Conservation (phyloP, 2,113 vertebrate genomes). For the Microtus richardsoni region DNA sequence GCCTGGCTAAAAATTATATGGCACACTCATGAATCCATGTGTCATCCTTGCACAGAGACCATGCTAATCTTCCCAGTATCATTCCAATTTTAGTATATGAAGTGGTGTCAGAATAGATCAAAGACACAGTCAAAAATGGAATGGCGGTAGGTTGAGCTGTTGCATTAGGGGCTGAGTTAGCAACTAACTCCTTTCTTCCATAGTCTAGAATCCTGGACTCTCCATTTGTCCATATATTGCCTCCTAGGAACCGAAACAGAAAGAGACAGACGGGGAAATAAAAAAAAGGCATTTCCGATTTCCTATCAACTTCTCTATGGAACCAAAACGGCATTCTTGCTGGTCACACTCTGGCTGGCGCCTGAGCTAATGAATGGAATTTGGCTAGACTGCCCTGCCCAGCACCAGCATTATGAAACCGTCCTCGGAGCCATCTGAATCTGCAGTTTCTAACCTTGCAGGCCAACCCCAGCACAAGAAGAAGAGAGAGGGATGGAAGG, state of each 20-base stretch:
- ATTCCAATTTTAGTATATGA: neutral
- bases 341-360: constrained; percentile 74
- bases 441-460: constrained; percentile 70
- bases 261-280: neutral
- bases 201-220: constrained; percentile 21
- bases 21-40: neutral
- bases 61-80: neutral
- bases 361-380: constrained; percentile 81
- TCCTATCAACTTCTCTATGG: constrained; percentile 72
- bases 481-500: constrained; percentile 45
- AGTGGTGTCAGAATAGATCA: constrained; percentile 5
- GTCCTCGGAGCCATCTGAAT: constrained; percentile 65
- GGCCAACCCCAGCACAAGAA: constrained; percentile 63
- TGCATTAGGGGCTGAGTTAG: constrained; percentile 4
- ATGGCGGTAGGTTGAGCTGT: neutral
- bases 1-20: neutral
- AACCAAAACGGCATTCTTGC: constrained; percentile 76
- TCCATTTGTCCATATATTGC: constrained; percentile 51
- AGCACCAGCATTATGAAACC: constrained; percentile 75
- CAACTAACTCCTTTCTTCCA: constrained; percentile 22
- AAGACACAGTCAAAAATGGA: neutral
- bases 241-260: constrained; percentile 50
- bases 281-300: constrained; percentile 55
- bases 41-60: neutral
- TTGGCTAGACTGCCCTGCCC: constrained; percentile 77